A percentile compares a stretch with the other conserved stretches of the same genome.
Conservation (phyloP, 2,888 invertebrate genomes). For the Drosophila pseudotakahashii region DNA sequence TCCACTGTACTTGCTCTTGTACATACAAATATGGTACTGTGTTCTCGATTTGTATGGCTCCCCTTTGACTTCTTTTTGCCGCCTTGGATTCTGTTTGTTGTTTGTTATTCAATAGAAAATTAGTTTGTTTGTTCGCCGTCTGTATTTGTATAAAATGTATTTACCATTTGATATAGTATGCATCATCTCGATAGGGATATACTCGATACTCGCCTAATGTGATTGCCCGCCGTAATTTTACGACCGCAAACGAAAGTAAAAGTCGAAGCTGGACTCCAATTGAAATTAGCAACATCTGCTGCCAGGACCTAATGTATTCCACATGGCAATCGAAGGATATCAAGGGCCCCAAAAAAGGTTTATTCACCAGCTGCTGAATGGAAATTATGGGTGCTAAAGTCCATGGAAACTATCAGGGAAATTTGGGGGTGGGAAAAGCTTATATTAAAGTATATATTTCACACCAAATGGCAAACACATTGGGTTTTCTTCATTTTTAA, state of each 20-base stretch:
- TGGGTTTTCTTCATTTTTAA: background rate
- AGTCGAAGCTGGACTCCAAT: background rate
- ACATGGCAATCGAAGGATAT: conserved; percentile 1
- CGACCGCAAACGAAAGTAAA: background rate
- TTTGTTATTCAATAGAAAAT: conserved; percentile 66
- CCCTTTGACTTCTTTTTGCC: conserved; percentile 41
- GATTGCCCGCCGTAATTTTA: conserved; percentile 7
- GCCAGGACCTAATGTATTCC: background rate
- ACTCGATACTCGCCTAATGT: background rate
- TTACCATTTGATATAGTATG: background rate
- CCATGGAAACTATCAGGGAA: background rate
- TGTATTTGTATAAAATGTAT: background rate
- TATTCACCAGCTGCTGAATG: conserved; percentile 15
- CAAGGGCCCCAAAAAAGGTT: conserved; percentile 11
- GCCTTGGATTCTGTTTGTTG: conserved; percentile 31
- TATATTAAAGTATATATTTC: background rate
- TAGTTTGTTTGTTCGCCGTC: conserved; percentile 63
- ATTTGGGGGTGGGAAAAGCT: background rate
- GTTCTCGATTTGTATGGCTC: conserved; percentile 7
- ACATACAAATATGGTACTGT: background rate
- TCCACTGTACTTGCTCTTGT: background rate
- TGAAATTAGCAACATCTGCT: conserved; percentile 31
- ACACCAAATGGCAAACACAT: background rate
- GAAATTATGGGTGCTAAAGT: conserved; percentile 11
- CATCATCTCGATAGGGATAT: background rate